phyloP scores from a whole-genome alignment of 2,113 vertebrate species.

The Synodontis membranacea region DNA sequence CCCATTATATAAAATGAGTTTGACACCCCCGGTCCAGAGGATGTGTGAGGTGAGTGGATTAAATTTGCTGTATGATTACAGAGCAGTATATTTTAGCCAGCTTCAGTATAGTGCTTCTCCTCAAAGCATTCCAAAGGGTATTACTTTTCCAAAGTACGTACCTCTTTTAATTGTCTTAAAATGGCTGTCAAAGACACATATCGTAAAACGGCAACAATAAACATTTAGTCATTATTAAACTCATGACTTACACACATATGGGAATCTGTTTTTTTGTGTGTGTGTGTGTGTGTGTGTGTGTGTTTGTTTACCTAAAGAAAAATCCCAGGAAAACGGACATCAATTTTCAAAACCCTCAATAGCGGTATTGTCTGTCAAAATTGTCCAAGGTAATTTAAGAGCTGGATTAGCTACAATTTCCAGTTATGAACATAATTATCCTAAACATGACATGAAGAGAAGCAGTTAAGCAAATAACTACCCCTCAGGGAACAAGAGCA shows the following conservation, averaged over 20 bases:
- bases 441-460: constrained; percentile 19
- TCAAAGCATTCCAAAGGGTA: not conserved
- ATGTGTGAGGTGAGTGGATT: not conserved
- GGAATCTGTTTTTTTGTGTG: not conserved
- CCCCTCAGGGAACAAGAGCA: not conserved
- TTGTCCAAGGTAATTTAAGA: not conserved
- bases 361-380: not conserved
- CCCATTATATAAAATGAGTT: not conserved
- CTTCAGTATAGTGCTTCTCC: not conserved
- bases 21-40: not conserved
- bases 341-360: not conserved
- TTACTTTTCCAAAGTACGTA: not conserved
- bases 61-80: not conserved
- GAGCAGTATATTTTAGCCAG: not conserved
- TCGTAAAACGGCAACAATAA: not conserved
- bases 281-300: no score
- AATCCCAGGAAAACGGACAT: not conserved
- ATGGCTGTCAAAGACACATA: not conserved
- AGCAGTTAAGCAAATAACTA: not conserved
- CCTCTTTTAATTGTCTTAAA: not conserved
- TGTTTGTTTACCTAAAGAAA: not conserved
- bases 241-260: not conserved
- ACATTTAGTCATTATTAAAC: not conserved
- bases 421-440: constrained; percentile 14
- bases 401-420: not conserved